Evolutionary conservation across 2,113 vertebrate species (phyloP), one percentile per base, ranked within the genome.

Genomic region (Chloebia gouldiae): DNA sequence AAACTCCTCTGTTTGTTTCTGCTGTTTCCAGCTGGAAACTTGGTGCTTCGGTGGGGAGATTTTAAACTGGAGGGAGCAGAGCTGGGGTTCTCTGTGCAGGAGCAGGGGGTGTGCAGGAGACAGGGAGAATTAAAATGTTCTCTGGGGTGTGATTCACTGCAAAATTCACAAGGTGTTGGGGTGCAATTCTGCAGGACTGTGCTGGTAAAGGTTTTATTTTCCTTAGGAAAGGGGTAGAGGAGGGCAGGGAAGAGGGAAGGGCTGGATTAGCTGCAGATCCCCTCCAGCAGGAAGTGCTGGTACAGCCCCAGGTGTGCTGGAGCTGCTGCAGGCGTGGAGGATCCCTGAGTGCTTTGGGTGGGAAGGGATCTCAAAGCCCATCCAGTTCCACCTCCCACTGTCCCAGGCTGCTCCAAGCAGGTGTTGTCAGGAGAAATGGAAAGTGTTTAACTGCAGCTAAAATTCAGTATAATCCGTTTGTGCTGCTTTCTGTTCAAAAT

Each of bases 71-170:
- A 61, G 24, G 37, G 30, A 33, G 7, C 37, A 23, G 44, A 39
- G 25, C 4, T 39, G 47, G 11, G 10, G 18, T 6, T 30, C 16
- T 15, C 37, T 8, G 65, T 35, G 57, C 75, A 21, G 39, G 59
- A 15, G 39, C 63, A 44, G 44, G 1, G n/a, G 3, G 12, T 20
- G 30, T 17, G 65, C 31, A 19, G 1, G 0, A 49, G 16, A 15
- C 0, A 7, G 19, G 3, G 18, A 61, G 6, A 7, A 2, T 11
- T 5, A 7, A 39, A 5, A 7, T 23, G 71, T 33, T 64, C 8
- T 10, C 23, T 42, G 27, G 42, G 1, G 7, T 72, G 13, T 13
- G 50, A 13, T 54, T 70, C 42, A 20, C 7, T 70, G 64, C 21
- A 50, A 3, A 78, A 8, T 19, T 40, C 14, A 30, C 14, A 7